phyloP scores from a whole-genome alignment of 2,888 invertebrate species.

The Nudaria mundana region DNA sequence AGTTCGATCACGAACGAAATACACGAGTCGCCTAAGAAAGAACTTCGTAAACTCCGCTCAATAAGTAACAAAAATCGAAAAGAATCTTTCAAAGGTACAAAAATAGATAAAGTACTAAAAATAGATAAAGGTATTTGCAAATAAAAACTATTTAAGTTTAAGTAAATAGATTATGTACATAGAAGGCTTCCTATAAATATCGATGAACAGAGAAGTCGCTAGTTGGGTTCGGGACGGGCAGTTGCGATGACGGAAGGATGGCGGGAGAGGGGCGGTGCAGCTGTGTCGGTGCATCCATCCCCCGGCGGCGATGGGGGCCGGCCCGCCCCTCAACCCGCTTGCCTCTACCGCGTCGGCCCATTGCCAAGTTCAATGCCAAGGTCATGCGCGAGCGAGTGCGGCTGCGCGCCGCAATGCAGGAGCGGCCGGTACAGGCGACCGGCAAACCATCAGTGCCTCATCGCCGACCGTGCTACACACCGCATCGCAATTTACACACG shows the following conservation, averaged over 20 bases:
- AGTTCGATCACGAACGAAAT: too few relatives aligned
- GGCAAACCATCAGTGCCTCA: slow-evolving; percentile 69
- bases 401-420: slow-evolving; percentile 86
- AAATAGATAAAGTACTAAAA: slow-evolving; percentile 12
- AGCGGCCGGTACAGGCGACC: slow-evolving; percentile 68
- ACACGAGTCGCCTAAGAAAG: too few relatives aligned
- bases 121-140: not conserved
- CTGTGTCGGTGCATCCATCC: slow-evolving; percentile 71
- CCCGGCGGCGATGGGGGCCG: slow-evolving; percentile 34
- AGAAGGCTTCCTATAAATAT: not conserved
- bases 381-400: slow-evolving; percentile 85
- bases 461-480: slow-evolving; percentile 63
- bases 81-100: too few relatives aligned
- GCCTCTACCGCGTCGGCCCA: slow-evolving; percentile 66
- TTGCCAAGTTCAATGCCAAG: slow-evolving; percentile 92
- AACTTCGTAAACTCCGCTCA: too few relatives aligned
- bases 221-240: slow-evolving; percentile 34
- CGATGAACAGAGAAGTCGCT: slow-evolving; percentile 1
- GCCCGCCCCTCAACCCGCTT: slow-evolving; percentile 23
- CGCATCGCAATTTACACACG: slow-evolving; percentile 51
- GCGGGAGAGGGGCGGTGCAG: slow-evolving; percentile 71
- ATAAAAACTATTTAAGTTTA: not conserved
- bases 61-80: too few relatives aligned
- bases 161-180: too few relatives aligned
- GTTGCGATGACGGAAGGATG: slow-evolving; percentile 54